Percentiles rank a stretch among this genome's conserved stretches.
These are phyloP conservation scores for Neolamprologus sp. DNA, from an alignment of 2,113 vertebrate species.

Conservation along the genomic window DNA sequence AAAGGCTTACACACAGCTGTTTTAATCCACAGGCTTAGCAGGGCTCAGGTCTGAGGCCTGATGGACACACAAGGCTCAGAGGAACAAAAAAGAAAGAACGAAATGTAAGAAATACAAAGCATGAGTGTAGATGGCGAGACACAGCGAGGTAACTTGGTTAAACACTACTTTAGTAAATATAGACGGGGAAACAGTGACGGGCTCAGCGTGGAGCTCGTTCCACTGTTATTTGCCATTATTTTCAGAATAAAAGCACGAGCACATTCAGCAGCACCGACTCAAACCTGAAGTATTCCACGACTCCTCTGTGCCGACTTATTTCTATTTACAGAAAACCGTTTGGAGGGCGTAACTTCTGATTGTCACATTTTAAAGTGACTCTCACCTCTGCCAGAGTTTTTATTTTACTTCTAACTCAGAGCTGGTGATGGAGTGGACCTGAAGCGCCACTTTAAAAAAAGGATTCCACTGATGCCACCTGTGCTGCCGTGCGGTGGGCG, in stretches of 20 bases:
- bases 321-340: neutral
- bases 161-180: neutral
- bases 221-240: neutral
- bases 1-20: neutral
- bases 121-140: neutral
- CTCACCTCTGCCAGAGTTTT: neutral
- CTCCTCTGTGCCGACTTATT: neutral
- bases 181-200: accelerated
- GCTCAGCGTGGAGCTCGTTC: neutral
- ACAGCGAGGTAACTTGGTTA: neutral
- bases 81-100: neutral
- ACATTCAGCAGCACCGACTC: neutral
- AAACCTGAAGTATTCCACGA: neutral
- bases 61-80: neutral
- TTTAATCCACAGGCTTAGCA: neutral
- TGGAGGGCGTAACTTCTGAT: neutral
- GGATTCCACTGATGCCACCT: neutral
- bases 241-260: neutral
- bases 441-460: neutral
- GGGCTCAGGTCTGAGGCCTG: neutral
- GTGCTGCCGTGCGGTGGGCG: neutral
- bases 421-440: neutral
- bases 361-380: neutral
- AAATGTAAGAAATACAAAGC: neutral
- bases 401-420: neutral